phyloP scores from a whole-genome alignment of 2,113 vertebrate species.

The Uropsilus gracilis region DNA sequence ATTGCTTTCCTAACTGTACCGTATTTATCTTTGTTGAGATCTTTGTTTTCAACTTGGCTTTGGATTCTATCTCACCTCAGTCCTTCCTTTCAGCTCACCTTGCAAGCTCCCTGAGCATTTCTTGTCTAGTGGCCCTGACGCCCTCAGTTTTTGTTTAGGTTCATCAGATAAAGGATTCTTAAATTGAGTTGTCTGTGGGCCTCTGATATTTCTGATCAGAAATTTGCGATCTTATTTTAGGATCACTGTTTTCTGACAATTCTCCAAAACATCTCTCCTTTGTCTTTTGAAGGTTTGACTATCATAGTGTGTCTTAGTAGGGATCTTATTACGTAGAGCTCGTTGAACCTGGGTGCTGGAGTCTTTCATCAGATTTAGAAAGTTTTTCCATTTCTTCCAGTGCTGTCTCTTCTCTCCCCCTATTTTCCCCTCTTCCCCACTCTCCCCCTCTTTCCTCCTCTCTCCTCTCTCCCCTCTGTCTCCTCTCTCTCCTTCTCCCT shows the following conservation, averaged over 20 bases:
- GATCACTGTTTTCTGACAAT: not conserved
- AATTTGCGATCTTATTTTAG: not conserved
- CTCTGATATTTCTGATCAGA: not conserved
- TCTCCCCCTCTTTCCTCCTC: too few species aligned
- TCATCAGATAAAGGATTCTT: not conserved
- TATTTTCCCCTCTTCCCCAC: too few species aligned
- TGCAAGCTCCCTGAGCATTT: not conserved
- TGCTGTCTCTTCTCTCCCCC: not conserved
- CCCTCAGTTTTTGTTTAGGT: not conserved
- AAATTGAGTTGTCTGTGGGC: not conserved
- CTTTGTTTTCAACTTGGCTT: not conserved
- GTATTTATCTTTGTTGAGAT: not conserved
- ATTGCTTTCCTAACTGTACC: not conserved
- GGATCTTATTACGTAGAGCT: not conserved
- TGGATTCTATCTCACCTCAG: not conserved
- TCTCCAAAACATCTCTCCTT: not conserved
- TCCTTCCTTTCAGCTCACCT: not conserved
- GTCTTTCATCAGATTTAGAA: not conserved
- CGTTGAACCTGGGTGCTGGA: not conserved
- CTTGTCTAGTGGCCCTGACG: not conserved
- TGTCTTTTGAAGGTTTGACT: not conserved
- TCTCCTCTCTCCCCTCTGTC: too few species aligned
- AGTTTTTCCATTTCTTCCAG: not conserved
- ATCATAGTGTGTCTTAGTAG: not conserved
- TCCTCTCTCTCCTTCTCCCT: too few species aligned